These are phyloP conservation scores for Spicauda simplicius DNA, from an alignment of 2,888 invertebrate species.

Conservation along the genomic window DNA sequence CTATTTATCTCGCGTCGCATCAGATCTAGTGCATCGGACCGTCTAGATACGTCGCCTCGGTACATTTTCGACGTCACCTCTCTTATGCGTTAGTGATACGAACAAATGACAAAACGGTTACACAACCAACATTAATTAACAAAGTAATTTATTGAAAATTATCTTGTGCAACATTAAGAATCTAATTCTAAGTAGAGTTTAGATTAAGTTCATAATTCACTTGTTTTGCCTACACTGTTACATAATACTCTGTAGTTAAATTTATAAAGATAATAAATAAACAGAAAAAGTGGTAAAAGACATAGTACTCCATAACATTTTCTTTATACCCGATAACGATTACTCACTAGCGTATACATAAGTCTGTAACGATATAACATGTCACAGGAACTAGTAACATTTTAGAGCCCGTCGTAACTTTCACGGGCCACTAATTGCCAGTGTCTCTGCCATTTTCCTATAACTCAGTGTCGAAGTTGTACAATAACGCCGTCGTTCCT, in stretches of 20 bases:
- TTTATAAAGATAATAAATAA: not conserved
- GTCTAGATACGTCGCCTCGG: conserved; percentile 70
- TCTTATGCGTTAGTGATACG: conserved; percentile 47
- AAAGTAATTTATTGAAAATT: conserved; percentile 12
- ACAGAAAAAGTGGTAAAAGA: not conserved
- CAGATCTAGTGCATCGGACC: conserved; percentile 74
- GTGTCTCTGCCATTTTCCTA: conserved; percentile 33
- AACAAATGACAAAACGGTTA: conserved; percentile 39
- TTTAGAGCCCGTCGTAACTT: conserved; percentile 16
- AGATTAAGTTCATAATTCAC: not conserved
- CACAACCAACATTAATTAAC: conserved; percentile 19
- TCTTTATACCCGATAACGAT: not conserved
- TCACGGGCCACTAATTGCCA: conserved; percentile 32
- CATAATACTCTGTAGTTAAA: not conserved
- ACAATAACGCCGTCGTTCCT: conserved; percentile 34
- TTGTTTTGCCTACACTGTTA: not conserved
- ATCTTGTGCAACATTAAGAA: not conserved
- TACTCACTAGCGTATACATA: not conserved
- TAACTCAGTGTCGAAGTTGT: conserved; percentile 31
- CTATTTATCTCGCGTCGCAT: conserved; percentile 74
- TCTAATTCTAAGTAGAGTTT: too few species aligned
- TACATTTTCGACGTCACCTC: conserved; percentile 58
- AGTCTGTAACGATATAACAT: conserved; percentile 4
- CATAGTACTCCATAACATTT: not conserved
- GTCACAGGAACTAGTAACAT: conserved; percentile 22